Percentiles rank a stretch among this genome's conserved stretches.
Evolutionary conservation across 2,797 vertebrate species (phyloP).

Genomic region (Varecia variegata): DNA sequence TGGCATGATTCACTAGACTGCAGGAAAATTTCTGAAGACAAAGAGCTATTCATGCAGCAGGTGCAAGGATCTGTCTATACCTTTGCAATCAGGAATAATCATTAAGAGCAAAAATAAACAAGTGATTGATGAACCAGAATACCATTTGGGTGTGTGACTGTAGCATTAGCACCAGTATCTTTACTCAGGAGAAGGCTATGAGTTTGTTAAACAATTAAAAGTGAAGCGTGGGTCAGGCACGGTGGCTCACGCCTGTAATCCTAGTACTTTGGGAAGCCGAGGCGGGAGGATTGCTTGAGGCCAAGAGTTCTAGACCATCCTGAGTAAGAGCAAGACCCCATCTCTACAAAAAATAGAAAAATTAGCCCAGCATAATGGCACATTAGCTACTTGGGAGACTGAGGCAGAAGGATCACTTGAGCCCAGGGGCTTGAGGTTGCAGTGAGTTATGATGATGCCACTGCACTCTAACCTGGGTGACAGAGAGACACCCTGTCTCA

Average conservation of each 20-base stretch:
- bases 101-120: neutral
- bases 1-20: neutral
- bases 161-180: neutral
- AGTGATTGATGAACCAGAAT: neutral
- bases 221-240: too few relatives aligned
- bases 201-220: neutral
- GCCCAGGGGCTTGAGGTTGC: neutral
- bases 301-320: neutral
- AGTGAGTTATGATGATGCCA: neutral
- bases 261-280: neutral
- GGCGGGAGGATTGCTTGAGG: neutral
- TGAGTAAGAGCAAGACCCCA: neutral
- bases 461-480: neutral
- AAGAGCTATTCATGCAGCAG: constrained; percentile 38
- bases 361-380: neutral
- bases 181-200: neutral
- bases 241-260: neutral
- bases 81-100: neutral
- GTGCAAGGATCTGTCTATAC: neutral
- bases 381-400: neutral
- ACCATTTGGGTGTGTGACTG: neutral
- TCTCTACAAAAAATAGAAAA: neutral
- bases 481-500: neutral
- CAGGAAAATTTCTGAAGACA: constrained; percentile 38
- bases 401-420: neutral